Base-by-base conservation (phyloP, 1,140 invertebrate genomes). In the Procambarus virginalis region DNA sequence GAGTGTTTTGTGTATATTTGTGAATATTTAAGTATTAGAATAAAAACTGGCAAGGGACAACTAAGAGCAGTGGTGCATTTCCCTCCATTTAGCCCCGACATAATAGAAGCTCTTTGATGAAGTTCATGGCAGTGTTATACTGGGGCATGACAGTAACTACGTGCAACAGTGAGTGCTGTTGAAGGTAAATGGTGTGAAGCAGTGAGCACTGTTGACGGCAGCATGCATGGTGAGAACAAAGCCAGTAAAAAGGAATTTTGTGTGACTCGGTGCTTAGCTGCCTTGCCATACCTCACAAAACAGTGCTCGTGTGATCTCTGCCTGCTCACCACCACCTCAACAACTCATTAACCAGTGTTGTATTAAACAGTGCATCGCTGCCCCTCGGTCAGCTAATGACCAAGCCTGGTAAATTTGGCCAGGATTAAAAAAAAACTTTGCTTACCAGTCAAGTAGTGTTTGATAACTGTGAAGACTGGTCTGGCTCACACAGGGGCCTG, bases 11-110 rank as follows among this genome's bases (percentile, higher is more conserved):
- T 89, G 87, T 89, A 89, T 89, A 89, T 89, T 83, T 89, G 87
- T 89, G 87, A 89, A 89, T 89, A 89, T 60, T 89, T 89, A 83
- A 58, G 34, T 77, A 80, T 84, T 78, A 83, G 80, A 77, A 89
- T 83, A 51, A 82, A 82, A 89, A 60, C 87, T 78, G 70, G 58
- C 87, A 89, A 49, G 46, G 58, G 34, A 60, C 55, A 55, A 60
- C 12, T 46, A 17, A 46, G 55, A 77, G 55, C 55, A 73, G 49
- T 60, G 84, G 20, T 45, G 22, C 46, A 34, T 17, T 17, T 45
- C 22, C 75, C 75, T 20, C 20, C 20, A 20, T 64, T 3, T 20
- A 17, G 10, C 3, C n/a, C 60, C n/a, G 45, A 20, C 2, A 4
- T 49, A 51, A 60, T 73, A 22, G 68, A 73, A 34, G 68, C 68